phyloP scores from a whole-genome alignment of 2,888 invertebrate genomes.

The Cylloceria caligata region DNA sequence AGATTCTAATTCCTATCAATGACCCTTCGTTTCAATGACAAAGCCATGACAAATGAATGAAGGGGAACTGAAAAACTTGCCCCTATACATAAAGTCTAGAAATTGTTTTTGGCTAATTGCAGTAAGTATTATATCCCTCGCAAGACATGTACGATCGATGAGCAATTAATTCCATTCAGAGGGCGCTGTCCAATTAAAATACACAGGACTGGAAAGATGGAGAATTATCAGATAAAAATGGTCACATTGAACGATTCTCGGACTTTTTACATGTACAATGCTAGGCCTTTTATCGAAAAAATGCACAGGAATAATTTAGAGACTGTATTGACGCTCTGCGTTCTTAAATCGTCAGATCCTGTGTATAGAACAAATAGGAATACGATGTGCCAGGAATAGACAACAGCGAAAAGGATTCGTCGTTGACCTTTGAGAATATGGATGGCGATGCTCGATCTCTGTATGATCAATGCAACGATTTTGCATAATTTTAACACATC shows the following conservation, averaged over 20 bases:
- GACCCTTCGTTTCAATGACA: constrained; percentile 46
- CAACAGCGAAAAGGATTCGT: background rate
- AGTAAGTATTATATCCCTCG: constrained; percentile 40
- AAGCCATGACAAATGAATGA: constrained; percentile 26
- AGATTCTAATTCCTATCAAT: constrained; percentile 45
- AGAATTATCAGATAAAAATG: constrained; percentile 46
- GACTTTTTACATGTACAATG: constrained; percentile 23
- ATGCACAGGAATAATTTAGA: background rate
- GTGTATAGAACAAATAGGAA: background rate
- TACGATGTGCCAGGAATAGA: background rate
- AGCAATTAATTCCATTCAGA: constrained; percentile 41
- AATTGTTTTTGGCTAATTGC: constrained; percentile 47
- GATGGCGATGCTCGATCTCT: constrained; percentile 2
- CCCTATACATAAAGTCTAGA: constrained; percentile 30
- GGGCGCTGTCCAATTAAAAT: constrained; percentile 41
- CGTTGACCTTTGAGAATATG: constrained; percentile 22
- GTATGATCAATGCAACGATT: background rate
- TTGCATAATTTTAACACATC: constrained; percentile 11
- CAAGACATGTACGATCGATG: constrained; percentile 35
- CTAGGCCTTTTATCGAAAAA: constrained; percentile 12
- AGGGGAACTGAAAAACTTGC: background rate
- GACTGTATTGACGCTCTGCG: background rate
- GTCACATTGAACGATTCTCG: constrained; percentile 30
- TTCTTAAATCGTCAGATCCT: background rate
- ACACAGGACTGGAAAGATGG: constrained; percentile 26